Percentiles rank a stretch among this genome's conserved stretches.
Conservation (phyloP, 2,797 vertebrate genomes). For the Mormyrus proboscirostris region DNA sequence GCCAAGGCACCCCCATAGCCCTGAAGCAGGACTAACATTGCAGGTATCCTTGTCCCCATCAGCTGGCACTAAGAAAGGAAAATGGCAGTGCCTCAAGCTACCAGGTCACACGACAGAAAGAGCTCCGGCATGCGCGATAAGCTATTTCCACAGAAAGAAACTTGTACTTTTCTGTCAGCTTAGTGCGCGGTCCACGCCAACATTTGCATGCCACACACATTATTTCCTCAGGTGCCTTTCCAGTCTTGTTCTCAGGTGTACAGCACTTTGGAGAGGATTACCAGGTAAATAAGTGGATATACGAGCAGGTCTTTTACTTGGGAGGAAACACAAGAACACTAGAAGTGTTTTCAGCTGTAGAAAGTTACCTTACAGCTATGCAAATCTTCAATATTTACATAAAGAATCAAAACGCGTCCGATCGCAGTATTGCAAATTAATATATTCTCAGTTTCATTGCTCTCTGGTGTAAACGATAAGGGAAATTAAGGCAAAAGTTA, state of each 20-base stretch:
- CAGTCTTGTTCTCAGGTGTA: neutral
- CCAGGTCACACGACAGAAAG: neutral
- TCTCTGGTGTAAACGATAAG: neutral
- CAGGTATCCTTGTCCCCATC: neutral
- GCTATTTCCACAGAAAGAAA: neutral
- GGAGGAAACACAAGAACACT: neutral
- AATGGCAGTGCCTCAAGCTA: neutral
- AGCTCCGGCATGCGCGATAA: neutral
- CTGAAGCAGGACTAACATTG: neutral
- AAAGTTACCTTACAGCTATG: neutral
- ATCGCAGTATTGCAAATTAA: neutral
- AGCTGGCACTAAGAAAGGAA: neutral
- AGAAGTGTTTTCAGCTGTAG: neutral
- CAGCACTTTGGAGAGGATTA: conserved; percentile 13
- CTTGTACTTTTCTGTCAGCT: neutral
- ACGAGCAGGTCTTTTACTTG: neutral
- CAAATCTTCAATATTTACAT: conserved; percentile 5
- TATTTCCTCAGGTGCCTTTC: neutral
- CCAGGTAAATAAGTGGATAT: conserved; percentile 5
- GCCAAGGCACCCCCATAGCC: neutral
- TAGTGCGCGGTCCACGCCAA: neutral
- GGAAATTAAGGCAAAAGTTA: neutral
- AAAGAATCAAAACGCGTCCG: neutral
- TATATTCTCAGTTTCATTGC: conserved; percentile 21
- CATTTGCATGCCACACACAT: neutral